Percentiles rank a stretch among this genome's conserved stretches.
Evolutionary conservation across 2,888 invertebrate genomes (phyloP).

Genomic region (Drosophila paramelanica): DNA sequence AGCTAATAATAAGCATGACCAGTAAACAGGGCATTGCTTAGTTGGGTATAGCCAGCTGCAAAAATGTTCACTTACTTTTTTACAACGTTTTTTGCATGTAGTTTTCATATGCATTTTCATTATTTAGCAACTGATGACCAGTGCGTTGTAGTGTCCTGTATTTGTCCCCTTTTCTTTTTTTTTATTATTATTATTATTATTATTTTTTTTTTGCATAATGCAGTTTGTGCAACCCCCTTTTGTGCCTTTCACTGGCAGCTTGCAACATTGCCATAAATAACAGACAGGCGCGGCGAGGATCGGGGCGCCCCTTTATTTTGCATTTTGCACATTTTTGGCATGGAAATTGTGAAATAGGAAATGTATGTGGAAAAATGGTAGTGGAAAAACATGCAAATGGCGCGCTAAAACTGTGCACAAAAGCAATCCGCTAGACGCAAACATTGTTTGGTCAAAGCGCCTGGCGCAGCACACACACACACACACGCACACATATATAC

Average conservation of each 20-base stretch:
- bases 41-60: background rate
- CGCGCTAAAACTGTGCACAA: slow-evolving; percentile 59
- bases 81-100: slow-evolving; percentile 3
- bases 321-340: slow-evolving; percentile 59
- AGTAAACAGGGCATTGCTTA: background rate
- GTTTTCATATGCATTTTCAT: slow-evolving; percentile 42
- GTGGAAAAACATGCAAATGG: slow-evolving; percentile 76
- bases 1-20: too few relatives aligned
- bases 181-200: too few relatives aligned
- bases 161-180: slow-evolving; percentile 21
- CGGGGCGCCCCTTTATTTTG: slow-evolving; percentile 59
- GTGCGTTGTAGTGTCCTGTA: slow-evolving; percentile 15
- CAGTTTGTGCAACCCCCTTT: slow-evolving; percentile 42
- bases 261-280: slow-evolving; percentile 59
- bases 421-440: slow-evolving; percentile 40
- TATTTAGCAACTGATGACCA: slow-evolving; percentile 36
- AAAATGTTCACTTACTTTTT: slow-evolving; percentile 9
- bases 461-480: slow-evolving; percentile 33
- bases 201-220: slow-evolving; percentile 30
- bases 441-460: slow-evolving; percentile 73
- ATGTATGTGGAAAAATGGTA: slow-evolving; percentile 48
- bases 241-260: slow-evolving; percentile 44
- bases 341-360: slow-evolving; percentile 58
- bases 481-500: slow-evolving; percentile 9
- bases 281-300: slow-evolving; percentile 21